Conservation (phyloP, 2,797 vertebrate genomes). For the Vultur gryphus region DNA sequence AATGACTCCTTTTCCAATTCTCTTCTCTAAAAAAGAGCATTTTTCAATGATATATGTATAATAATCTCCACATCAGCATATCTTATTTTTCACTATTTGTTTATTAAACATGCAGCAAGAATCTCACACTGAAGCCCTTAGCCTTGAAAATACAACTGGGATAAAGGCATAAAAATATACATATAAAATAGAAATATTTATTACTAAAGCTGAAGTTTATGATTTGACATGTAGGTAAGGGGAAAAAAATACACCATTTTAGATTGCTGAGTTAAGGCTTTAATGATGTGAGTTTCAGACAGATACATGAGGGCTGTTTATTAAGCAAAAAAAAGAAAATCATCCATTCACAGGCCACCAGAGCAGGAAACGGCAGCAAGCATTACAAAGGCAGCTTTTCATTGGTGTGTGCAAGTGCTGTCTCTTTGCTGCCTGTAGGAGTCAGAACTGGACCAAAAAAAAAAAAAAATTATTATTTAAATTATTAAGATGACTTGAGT, state of each 20-base stretch:
- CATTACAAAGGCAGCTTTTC: not conserved
- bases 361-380: not conserved
- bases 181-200: constrained; percentile 63
- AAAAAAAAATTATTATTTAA: not conserved
- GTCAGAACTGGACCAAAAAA: not conserved
- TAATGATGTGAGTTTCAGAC: not conserved
- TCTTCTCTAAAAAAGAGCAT: constrained; percentile 45
- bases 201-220: constrained; percentile 27
- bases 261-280: constrained; percentile 40
- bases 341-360: not conserved
- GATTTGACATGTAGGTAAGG: constrained; percentile 27
- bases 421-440: not conserved
- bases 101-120: constrained; percentile 33
- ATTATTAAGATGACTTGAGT: not conserved
- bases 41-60: constrained; percentile 67
- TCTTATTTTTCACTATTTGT: constrained; percentile 48
- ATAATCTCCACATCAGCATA: constrained; percentile 61
- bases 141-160: constrained; percentile 51
- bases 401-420: not conserved
- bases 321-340: not conserved
- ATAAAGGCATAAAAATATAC: constrained; percentile 34
- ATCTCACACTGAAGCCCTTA: constrained; percentile 4
- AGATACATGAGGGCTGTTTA: not conserved
- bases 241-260: not conserved
- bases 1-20: constrained; percentile 65